phyloP scores from a whole-genome alignment of 2,888 invertebrate species.

The Hyposoter didymator region DNA sequence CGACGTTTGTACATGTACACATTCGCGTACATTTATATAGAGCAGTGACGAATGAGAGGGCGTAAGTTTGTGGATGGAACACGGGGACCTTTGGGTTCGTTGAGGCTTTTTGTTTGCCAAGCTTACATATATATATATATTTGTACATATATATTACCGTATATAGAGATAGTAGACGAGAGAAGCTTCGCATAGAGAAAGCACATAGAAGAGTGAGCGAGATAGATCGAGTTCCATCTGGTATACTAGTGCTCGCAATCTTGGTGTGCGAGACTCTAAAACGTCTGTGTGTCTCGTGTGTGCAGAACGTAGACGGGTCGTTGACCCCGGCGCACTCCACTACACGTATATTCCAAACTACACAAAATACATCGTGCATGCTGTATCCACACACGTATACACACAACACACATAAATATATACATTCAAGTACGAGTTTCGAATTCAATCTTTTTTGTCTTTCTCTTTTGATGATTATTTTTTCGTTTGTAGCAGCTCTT shows the following conservation, averaged over 20 bases:
- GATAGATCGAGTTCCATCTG: constrained; percentile 77
- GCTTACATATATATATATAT: not conserved
- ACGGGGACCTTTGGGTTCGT: not conserved
- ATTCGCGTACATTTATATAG: constrained; percentile 11
- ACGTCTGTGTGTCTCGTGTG: constrained; percentile 65
- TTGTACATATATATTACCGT: constrained; percentile 4
- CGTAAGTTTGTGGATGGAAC: not conserved
- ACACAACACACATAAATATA: not conserved
- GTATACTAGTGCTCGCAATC: constrained; percentile 77
- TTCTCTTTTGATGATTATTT: constrained; percentile 10
- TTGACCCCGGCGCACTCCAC: constrained; percentile 81
- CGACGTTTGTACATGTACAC: constrained; percentile 37
- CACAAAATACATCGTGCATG: constrained; percentile 78
- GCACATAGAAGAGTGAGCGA: constrained; percentile 57
- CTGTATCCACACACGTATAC: constrained; percentile 62
- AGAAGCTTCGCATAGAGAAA: constrained; percentile 58
- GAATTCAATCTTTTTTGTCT: constrained; percentile 75
- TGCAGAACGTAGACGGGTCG: constrained; percentile 81
- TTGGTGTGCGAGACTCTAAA: constrained; percentile 68
- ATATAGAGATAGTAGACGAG: constrained; percentile 35
- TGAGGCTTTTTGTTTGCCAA: constrained; percentile 9
- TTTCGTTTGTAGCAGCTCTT: constrained; percentile 8
- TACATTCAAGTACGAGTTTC: constrained; percentile 71
- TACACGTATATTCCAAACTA: constrained; percentile 81
- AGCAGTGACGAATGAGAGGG: not conserved